phyloP scores from a whole-genome alignment of 2,113 vertebrate genomes.

The Zootoca vivipara region DNA sequence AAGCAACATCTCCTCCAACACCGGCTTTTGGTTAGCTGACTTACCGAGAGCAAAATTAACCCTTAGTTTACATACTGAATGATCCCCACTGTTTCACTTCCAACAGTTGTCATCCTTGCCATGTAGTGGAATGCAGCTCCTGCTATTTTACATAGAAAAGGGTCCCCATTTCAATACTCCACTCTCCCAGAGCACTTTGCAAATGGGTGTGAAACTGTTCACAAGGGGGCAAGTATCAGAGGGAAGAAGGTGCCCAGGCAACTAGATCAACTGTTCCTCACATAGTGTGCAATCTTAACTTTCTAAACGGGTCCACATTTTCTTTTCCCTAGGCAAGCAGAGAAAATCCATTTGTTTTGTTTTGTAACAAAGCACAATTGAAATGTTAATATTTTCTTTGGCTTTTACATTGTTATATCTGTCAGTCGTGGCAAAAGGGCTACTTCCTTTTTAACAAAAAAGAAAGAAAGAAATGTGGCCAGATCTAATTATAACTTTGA shows the following conservation, averaged over 20 bases:
- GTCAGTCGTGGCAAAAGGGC: conserved; percentile 63
- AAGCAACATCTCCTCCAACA: too few relatives aligned
- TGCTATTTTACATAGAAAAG: too few relatives aligned
- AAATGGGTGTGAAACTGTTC: neutral
- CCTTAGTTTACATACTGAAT: neutral
- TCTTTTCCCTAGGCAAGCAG: conserved; percentile 58
- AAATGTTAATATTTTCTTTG: conserved; percentile 72
- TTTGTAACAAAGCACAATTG: conserved; percentile 66
- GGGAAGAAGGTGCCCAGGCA: neutral
- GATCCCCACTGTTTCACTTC: neutral
- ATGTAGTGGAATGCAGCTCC: too few relatives aligned
- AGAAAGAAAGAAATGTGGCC: conserved; percentile 67
- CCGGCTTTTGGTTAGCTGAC: too few relatives aligned
- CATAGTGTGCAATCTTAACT: conserved; percentile 37
- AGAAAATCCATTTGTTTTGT: conserved; percentile 57
- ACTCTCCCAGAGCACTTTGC: neutral
- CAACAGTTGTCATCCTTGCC: too few relatives aligned
- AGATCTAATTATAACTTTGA: conserved; percentile 74
- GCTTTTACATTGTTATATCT: conserved; percentile 70
- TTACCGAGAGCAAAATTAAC: neutral
- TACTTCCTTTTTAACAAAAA: conserved; percentile 70
- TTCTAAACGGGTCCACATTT: conserved; percentile 25
- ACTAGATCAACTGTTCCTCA: neutral
- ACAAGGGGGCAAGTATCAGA: neutral
- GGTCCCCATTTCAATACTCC: neutral